Percentiles rank a stretch among this genome's conserved stretches.
Evolutionary conservation across 2,888 invertebrate genomes (phyloP).

Genomic region (Leptothorax acervorum): DNA sequence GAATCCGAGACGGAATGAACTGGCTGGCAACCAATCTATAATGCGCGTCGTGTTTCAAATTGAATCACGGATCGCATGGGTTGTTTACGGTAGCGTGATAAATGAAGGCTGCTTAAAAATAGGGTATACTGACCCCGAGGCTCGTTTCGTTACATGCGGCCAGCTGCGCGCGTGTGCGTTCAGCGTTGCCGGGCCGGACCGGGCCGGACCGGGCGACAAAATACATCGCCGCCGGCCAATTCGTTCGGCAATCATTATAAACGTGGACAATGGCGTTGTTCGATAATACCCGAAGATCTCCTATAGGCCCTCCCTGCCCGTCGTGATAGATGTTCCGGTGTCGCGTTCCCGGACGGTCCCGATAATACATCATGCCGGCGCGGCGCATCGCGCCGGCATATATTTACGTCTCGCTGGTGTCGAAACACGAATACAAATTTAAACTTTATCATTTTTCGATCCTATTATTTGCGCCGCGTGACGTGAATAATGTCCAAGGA

Average conservation of each 20-base stretch:
- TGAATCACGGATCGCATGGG: conserved; percentile 75
- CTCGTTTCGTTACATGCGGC: conserved; percentile 17
- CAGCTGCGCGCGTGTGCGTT: conserved; percentile 16
- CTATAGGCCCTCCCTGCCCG: neutral
- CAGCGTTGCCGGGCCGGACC: neutral
- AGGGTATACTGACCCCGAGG: conserved; percentile 1
- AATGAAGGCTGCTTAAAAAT: conserved; percentile 74
- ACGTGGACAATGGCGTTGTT: conserved; percentile 56
- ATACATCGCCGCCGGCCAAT: conserved; percentile 57
- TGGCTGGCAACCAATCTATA: conserved; percentile 74
- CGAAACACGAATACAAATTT: conserved; percentile 44
- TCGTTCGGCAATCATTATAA: conserved; percentile 67
- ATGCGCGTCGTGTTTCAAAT: conserved; percentile 75
- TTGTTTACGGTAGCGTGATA: conserved; percentile 69
- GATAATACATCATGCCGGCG: conserved; percentile 32
- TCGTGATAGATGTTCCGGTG: conserved; percentile 51
- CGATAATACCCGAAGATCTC: conserved; percentile 53
- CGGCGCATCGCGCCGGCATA: conserved; percentile 21
- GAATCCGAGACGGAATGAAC: conserved; percentile 72
- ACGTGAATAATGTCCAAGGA: neutral
- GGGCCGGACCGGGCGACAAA: conserved; percentile 29
- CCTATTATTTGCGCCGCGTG: conserved; percentile 25
- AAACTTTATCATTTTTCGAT: conserved; percentile 31
- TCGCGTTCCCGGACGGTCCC: conserved; percentile 23
- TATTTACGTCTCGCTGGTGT: conserved; percentile 35